These are phyloP conservation scores for Euzetes globulus DNA, from an alignment of 2,888 invertebrate genomes.

Conservation along the genomic window DNA sequence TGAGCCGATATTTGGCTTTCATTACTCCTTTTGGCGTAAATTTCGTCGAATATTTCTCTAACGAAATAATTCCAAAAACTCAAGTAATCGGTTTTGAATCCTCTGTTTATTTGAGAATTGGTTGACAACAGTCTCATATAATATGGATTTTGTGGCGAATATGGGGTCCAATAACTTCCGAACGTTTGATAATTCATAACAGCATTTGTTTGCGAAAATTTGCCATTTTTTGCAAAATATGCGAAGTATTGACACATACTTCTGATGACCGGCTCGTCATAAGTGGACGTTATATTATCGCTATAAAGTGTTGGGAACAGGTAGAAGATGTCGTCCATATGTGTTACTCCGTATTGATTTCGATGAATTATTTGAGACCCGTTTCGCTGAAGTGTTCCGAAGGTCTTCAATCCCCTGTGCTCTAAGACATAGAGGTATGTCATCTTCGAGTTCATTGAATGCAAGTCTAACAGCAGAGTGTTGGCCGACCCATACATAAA, in stretches of 20 bases:
- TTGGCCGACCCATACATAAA: slow-evolving; percentile 32
- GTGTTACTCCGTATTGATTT: slow-evolving; percentile 36
- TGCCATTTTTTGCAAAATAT: slow-evolving; percentile 1
- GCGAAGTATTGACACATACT: slow-evolving; percentile 15
- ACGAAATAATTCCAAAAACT: slow-evolving; percentile 23
- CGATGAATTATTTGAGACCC: slow-evolving; percentile 8
- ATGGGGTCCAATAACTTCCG: not conserved
- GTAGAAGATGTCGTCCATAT: slow-evolving; percentile 36
- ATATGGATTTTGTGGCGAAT: slow-evolving; percentile 16
- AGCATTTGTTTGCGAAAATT: not conserved
- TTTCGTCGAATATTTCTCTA: not conserved
- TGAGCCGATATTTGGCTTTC: slow-evolving; percentile 22
- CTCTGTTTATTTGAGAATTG: not conserved
- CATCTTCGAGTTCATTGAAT: not conserved
- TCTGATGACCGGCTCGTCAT: slow-evolving; percentile 17
- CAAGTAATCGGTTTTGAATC: slow-evolving; percentile 13
- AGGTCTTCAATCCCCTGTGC: slow-evolving; percentile 32
- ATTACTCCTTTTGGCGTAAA: not conserved
- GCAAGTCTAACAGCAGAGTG: slow-evolving; percentile 24
- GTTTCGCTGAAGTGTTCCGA: slow-evolving; percentile 33
- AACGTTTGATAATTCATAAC: not conserved
- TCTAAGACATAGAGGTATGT: slow-evolving; percentile 33
- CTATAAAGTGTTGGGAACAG: slow-evolving; percentile 30
- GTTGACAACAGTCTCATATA: not conserved
- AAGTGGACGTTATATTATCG: not conserved